Evolutionary conservation across 2,113 vertebrate species (phyloP).

Genomic region (Larimichthys polyactis): DNA sequence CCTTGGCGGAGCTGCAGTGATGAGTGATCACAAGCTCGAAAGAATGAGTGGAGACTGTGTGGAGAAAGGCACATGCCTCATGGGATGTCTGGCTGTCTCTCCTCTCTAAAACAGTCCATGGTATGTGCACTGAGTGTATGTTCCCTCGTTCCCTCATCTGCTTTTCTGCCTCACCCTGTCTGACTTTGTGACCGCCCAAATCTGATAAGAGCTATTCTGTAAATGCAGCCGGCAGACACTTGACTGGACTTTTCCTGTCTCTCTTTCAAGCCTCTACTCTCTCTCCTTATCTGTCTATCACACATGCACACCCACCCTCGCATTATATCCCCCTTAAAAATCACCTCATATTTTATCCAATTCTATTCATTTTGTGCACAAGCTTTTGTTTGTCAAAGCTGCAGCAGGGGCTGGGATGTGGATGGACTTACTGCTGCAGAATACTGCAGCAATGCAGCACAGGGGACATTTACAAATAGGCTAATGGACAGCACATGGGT

Average conservation of each 20-base stretch:
- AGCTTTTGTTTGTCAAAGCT: conserved; percentile 4
- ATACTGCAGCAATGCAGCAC: conserved; percentile 70
- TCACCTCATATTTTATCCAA: neutral
- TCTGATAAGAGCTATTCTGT: conserved; percentile 68
- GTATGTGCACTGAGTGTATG: conserved; percentile 10
- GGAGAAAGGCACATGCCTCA: conserved; percentile 40
- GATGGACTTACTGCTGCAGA: conserved; percentile 54
- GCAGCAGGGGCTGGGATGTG: conserved; percentile 13
- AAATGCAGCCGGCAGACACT: conserved; percentile 57
- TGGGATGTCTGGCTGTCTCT: conserved; percentile 48
- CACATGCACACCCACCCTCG: conserved; percentile 18
- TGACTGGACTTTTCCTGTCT: conserved; percentile 54
- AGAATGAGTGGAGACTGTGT: conserved; percentile 26
- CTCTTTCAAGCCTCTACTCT: conserved; percentile 41
- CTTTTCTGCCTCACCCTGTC: conserved; percentile 31
- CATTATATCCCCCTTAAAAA: conserved; percentile 20
- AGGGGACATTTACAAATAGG: conserved; percentile 29
- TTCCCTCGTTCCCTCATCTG: conserved; percentile 4
- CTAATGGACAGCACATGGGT: conserved; percentile 32
- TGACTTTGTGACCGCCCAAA: conserved; percentile 41
- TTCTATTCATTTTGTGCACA: neutral
- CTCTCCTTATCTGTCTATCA: conserved; percentile 50
- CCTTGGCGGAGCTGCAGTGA: conserved; percentile 35
- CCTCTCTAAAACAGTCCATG: conserved; percentile 47
- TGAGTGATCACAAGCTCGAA: conserved; percentile 44